Base-by-base conservation (phyloP, 2,888 invertebrate genomes). In the Dicycla oo region DNA sequence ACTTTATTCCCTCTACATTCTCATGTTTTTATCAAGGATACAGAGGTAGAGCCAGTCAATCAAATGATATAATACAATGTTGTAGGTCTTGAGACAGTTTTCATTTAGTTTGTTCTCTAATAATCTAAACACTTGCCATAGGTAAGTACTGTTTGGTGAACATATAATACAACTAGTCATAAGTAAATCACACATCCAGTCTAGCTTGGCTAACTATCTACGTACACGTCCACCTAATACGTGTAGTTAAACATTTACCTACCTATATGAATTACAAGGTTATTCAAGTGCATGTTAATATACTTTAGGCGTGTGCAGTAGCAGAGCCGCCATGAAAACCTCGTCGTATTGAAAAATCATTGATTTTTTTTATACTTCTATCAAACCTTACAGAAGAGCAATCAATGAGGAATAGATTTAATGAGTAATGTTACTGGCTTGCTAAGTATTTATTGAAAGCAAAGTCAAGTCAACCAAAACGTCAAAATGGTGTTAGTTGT, bases 401-500 rank as follows among this genome's bases (percentile, higher is more conserved):
- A 73, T 76, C 61, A 65, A 65, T 69, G 58, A 69, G 77, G 71
- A 76, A 78, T 75, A 83, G 13, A 84, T 79, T 82, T 84, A 88
- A 91, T 87, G 81, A 86, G 93, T 90, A 90, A 78, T 91, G 88
- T 82, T 87, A 90, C 91, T 93, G 94, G 90, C 89, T 91, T 87
- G 86, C 75, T 86, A 81, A 80, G 82, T 87, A 87, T 88, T 87
- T 87, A 86, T 84, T 84, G 86, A 86, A 88, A 89, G 88, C 86
- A 83, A 88, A 89, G 83, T 82, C 82, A 85, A 88, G 86, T 87
- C 81, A 89, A 89, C 86, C 87, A 91, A 94, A 94, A 96, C 92
- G 95, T 96, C 95, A 96, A 95, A 94, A 94, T 94, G 94, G 94
- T 95, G 95, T 89, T 92, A 93, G 94, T 93, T 95, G 95, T 95